A percentile compares a stretch with the other conserved stretches of the same genome.
Evolutionary conservation across 1,140 invertebrate genomes (phyloP).

Genomic region (Grapholita molesta): DNA sequence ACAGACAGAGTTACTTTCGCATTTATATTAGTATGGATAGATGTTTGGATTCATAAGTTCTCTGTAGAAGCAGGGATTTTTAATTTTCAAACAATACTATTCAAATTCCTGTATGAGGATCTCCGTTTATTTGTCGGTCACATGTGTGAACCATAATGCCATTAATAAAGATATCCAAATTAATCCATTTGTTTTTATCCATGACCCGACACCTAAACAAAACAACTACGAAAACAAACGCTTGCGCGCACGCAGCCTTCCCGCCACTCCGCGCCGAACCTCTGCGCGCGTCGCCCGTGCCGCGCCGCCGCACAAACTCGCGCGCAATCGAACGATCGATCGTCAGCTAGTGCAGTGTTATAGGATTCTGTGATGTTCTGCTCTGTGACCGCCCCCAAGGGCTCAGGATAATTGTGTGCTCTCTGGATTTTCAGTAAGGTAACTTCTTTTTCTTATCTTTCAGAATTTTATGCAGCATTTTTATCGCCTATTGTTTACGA

Average conservation of each 20-base stretch:
- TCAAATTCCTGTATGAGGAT: too few species aligned
- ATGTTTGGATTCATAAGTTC: too few species aligned
- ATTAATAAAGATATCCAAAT: not conserved
- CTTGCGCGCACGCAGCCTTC: constrained; percentile 16
- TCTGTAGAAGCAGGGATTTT: too few species aligned
- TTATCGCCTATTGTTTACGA: not conserved
- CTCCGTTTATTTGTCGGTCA: not conserved
- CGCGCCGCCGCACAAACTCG: constrained; percentile 52
- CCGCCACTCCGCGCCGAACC: constrained; percentile 60
- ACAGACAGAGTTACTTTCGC: too few species aligned
- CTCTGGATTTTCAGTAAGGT: constrained; percentile 47
- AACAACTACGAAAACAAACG: not conserved
- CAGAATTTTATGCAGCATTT: not conserved
- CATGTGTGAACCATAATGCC: not conserved
- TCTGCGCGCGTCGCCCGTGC: constrained; percentile 62
- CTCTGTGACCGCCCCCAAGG: constrained; percentile 61
- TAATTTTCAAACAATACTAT: too few species aligned
- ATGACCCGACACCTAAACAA: not conserved
- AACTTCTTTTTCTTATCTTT: constrained; percentile 13
- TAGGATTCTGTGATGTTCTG: constrained; percentile 59
- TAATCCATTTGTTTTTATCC: not conserved
- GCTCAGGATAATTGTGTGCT: constrained; percentile 36
- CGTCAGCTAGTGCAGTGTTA: constrained; percentile 44
- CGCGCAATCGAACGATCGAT: constrained; percentile 49
- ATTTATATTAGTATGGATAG: too few species aligned